Evolutionary conservation across 2,797 vertebrate species (phyloP), one percentile per base, ranked within the genome.

Genomic region (Sebastes alutus): DNA sequence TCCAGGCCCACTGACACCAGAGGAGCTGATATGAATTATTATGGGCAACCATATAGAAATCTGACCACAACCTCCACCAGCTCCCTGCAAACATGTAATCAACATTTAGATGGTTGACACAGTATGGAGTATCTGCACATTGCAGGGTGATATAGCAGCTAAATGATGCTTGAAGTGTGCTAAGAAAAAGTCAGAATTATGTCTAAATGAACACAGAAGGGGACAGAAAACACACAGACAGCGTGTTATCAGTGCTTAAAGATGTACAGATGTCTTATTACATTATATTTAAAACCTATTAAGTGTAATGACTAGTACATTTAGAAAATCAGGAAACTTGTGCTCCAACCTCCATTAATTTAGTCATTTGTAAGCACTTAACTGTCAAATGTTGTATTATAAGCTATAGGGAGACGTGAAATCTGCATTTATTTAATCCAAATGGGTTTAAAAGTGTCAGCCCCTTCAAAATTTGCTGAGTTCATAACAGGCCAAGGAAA

Each of bases 391-490:
- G 14, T 33, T 35, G 72, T 14, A 23, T 62, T 55, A 29, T 18
- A 22, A 3, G 35, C 75, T 32, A 27, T 30, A 46, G 14, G 52
- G 22, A 8, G 54, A 54, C 6, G 63, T 29, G 23, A 62, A 30
- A 14, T 69, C 55, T 63, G 56, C 10, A 2, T 79, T 80, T 67
- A 74, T 75, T 23, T 74, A 60, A 78, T 22, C 56, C 61, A 64
- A 71, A 84, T 27, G 27, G 67, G 81, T 73, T 25, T 69, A 20
- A 78, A 81, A 78, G 72, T 68, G 82, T 82, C 61, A 29, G 71
- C 62, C 79, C 61, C 49, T 76, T 76, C 46, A 86, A 88, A 88
- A 88, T 84, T 2, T 86, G 89, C 85, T 91, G 91, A 91, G 87
- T 87, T 90, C 87, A 92, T 87, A 30, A 80, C 25, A 90, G 89